Percentiles rank a stretch among this genome's conserved stretches.
These are phyloP conservation scores for Pyrgilauda ruficollis DNA, from an alignment of 2,113 vertebrate species.

Conservation along the genomic window DNA sequence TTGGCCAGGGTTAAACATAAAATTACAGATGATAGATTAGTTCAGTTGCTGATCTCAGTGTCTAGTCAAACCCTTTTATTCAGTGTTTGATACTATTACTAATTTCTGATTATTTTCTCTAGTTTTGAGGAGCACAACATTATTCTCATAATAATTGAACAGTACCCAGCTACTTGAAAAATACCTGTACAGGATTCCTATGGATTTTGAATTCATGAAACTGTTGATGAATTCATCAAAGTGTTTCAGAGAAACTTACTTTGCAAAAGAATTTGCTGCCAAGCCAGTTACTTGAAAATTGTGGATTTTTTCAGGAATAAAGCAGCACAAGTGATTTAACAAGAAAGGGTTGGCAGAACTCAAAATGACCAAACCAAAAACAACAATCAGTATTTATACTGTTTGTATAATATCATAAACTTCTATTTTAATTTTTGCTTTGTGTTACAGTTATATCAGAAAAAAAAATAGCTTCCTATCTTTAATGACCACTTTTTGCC, in stretches of 20 bases:
- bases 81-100: neutral
- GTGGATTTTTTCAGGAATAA: neutral
- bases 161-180: neutral
- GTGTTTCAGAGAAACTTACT: neutral
- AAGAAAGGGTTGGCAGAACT: neutral
- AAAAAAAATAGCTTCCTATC: neutral
- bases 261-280: too few species aligned
- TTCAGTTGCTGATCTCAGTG: neutral
- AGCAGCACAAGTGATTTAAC: neutral
- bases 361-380: neutral
- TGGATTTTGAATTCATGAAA: neutral
- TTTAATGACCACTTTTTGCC: neutral
- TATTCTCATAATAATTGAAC: neutral
- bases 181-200: neutral
- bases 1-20: neutral
- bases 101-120: neutral
- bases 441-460: neutral
- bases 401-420: neutral
- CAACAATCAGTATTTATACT: neutral
- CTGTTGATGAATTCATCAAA: neutral
- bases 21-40: neutral
- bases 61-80: neutral
- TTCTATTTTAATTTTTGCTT: neutral
- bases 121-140: neutral
- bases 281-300: neutral